Conservation (phyloP, 2,113 vertebrate species). For the Scolopax mira region DNA sequence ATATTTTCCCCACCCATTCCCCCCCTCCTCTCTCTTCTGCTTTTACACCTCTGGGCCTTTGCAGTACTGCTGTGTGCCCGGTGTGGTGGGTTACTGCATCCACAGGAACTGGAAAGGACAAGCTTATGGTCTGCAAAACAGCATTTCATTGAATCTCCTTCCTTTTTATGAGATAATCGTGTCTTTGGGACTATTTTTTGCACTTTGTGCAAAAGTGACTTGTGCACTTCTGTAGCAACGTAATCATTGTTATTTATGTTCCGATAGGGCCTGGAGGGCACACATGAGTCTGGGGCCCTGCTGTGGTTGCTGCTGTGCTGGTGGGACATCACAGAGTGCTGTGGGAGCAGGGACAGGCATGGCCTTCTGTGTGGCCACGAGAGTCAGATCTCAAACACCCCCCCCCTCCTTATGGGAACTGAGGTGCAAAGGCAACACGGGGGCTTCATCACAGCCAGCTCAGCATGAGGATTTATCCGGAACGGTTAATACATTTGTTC, state of each 20-base stretch:
- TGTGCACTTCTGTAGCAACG: background rate
- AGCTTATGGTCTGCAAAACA: background rate
- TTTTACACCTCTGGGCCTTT: background rate
- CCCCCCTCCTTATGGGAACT: background rate
- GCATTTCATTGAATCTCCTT: background rate
- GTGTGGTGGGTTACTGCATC: background rate
- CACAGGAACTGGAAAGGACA: background rate
- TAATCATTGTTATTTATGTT: background rate
- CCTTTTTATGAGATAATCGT: background rate
- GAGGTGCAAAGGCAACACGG: background rate
- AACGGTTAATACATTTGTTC: background rate
- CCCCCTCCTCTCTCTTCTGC: background rate
- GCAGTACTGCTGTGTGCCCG: background rate
- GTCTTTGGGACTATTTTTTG: background rate
- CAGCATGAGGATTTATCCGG: background rate
- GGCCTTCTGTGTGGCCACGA: background rate
- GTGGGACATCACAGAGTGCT: background rate
- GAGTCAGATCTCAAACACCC: background rate
- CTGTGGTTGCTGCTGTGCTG: background rate
- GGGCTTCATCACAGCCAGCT: background rate
- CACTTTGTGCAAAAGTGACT: too few relatives aligned
- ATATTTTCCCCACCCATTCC: too few relatives aligned
- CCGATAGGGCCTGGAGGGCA: fast-evolving
- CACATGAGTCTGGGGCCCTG: background rate
- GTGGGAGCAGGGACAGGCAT: background rate